phyloP scores from a whole-genome alignment of 1,140 invertebrate species.

The Dryas iulia region DNA sequence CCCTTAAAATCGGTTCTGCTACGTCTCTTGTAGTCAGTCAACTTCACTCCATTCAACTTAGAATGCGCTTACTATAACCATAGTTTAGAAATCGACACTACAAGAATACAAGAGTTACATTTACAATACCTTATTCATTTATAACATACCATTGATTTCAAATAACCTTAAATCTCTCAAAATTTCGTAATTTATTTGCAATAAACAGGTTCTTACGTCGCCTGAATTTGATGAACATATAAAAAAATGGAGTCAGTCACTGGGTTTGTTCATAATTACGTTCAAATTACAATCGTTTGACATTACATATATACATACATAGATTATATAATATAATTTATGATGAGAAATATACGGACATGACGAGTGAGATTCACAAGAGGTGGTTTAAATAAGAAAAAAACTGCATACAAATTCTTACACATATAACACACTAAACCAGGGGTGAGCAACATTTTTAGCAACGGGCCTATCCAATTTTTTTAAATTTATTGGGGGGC shows the following conservation, averaged over 20 bases:
- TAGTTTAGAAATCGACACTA: conserved; percentile 7
- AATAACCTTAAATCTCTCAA: neutral
- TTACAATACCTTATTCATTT: neutral
- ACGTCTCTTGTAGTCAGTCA: no score
- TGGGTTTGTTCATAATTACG: neutral
- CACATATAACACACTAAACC: neutral
- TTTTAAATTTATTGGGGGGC: no score
- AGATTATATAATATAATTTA: no score
- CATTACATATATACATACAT: no score
- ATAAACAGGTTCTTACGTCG: neutral
- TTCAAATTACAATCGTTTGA: neutral
- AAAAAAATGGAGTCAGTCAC: neutral
- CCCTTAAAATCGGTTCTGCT: no score
- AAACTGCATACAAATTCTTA: neutral
- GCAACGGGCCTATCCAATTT: no score
- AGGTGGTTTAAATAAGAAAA: neutral
- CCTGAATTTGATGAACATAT: neutral
- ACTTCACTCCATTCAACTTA: no score
- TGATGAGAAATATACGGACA: neutral
- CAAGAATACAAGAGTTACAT: conserved; percentile 1
- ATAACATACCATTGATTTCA: neutral
- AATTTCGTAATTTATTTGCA: neutral
- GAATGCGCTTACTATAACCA: no score
- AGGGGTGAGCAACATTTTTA: no score
- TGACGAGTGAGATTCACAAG: neutral